These are phyloP conservation scores for Sarcoramphus papa DNA, from an alignment of 2,797 vertebrate genomes.

Conservation along the genomic window DNA sequence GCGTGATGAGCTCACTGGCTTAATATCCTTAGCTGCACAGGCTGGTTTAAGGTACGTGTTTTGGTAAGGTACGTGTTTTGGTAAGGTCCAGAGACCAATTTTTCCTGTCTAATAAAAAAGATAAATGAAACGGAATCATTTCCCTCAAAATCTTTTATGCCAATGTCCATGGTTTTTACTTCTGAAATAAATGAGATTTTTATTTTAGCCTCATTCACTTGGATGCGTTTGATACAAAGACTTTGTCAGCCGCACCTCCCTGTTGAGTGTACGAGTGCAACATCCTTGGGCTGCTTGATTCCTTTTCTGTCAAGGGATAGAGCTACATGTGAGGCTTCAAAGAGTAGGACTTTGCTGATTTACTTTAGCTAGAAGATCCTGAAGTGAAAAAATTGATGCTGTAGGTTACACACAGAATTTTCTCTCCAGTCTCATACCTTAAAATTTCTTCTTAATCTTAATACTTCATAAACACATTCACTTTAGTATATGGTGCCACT, in stretches of 20 bases:
- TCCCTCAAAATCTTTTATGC: background rate
- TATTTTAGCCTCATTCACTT: background rate
- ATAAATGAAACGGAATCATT: background rate
- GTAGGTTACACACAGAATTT: background rate
- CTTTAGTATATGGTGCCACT: background rate
- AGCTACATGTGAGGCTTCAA: background rate
- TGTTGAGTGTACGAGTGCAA: background rate
- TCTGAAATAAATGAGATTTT: background rate
- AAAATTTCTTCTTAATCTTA: background rate
- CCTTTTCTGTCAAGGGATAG: background rate
- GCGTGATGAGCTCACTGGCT: background rate
- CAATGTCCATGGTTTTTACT: background rate
- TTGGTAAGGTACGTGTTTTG: background rate
- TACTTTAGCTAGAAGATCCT: background rate
- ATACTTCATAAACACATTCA: background rate
- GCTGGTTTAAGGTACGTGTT: background rate
- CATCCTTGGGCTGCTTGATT: background rate
- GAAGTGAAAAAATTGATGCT: background rate
- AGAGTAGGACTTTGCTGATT: background rate
- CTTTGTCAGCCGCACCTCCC: background rate
- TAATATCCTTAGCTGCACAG: background rate
- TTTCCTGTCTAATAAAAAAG: background rate
- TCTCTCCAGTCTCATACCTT: background rate
- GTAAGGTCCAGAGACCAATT: background rate
- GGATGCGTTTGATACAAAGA: background rate